These are phyloP conservation scores for Papilio glaucus DNA, from an alignment of 1,140 invertebrate genomes.

Conservation along the genomic window DNA sequence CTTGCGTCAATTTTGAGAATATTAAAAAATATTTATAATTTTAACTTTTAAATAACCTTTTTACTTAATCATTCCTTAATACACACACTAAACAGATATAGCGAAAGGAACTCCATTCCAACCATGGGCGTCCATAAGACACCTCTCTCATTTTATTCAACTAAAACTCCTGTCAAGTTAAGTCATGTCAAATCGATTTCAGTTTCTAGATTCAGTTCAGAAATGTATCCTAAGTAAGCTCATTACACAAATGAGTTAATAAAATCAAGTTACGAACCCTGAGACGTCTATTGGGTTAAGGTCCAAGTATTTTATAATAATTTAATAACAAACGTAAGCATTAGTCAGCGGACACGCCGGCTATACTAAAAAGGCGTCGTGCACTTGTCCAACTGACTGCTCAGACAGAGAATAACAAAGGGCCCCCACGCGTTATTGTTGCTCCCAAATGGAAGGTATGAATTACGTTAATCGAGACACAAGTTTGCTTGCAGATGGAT, in stretches of 20 bases:
- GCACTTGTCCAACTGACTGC: neutral
- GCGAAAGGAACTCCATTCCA: too few species aligned
- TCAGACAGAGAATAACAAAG: constrained; percentile 5
- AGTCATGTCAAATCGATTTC: too few species aligned
- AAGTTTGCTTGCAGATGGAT: neutral
- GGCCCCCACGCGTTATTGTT: constrained; percentile 17
- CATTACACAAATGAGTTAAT: neutral
- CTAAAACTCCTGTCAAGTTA: too few species aligned
- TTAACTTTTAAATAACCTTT: too few species aligned
- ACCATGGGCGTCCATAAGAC: too few species aligned
- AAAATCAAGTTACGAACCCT: neutral
- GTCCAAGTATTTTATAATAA: constrained; percentile 3
- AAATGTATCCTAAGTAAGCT: too few species aligned
- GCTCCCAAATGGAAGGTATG: neutral
- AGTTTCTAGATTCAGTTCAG: too few species aligned
- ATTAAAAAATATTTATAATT: too few species aligned
- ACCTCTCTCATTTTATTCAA: too few species aligned
- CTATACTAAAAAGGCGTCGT: neutral
- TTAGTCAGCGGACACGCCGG: neutral
- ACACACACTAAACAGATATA: too few species aligned
- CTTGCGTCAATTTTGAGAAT: too few species aligned
- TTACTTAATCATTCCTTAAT: too few species aligned
- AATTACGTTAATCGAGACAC: neutral
- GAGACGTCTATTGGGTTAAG: neutral
- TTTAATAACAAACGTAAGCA: neutral